phyloP scores from a whole-genome alignment of 2,888 invertebrate species.

The Danaus chrysippus region DNA sequence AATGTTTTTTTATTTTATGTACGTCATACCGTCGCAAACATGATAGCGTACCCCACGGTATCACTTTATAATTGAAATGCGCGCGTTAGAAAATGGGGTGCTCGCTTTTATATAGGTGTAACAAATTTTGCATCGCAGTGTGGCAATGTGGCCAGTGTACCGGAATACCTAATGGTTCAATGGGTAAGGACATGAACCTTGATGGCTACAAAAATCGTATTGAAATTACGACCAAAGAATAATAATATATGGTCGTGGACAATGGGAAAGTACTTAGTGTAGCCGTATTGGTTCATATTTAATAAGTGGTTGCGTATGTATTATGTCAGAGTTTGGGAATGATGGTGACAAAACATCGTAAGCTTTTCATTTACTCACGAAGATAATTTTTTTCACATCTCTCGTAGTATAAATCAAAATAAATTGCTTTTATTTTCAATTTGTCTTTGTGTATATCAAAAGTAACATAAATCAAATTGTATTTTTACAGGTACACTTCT shows the following conservation, averaged over 20 bases:
- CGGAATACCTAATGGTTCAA: conserved; percentile 75
- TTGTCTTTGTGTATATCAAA: no score
- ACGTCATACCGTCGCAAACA: conserved; percentile 56
- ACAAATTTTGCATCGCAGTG: conserved; percentile 76
- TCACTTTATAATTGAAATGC: conserved; percentile 68
- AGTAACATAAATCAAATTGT: no score
- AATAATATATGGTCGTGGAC: conserved; percentile 62
- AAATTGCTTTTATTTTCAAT: no score
- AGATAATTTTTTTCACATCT: conserved; percentile 33
- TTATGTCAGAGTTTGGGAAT: conserved; percentile 17
- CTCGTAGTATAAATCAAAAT: no score
- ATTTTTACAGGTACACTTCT: no score
- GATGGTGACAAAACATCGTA: conserved; percentile 30
- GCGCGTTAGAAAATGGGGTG: conserved; percentile 65
- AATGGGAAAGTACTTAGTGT: conserved; percentile 59
- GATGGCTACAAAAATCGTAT: conserved; percentile 75
- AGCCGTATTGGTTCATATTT: conserved; percentile 10
- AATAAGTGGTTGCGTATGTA: neutral
- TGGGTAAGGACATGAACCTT: conserved; percentile 74
- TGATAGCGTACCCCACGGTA: conserved; percentile 53
- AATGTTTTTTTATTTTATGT: conserved; percentile 2
- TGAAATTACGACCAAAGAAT: conserved; percentile 70
- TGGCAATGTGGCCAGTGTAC: conserved; percentile 66
- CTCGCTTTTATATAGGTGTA: conserved; percentile 77
- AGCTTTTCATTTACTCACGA: conserved; percentile 27